Evolutionary conservation across 2,888 invertebrate species (phyloP).

Genomic region (Pherbina coryleti): DNA sequence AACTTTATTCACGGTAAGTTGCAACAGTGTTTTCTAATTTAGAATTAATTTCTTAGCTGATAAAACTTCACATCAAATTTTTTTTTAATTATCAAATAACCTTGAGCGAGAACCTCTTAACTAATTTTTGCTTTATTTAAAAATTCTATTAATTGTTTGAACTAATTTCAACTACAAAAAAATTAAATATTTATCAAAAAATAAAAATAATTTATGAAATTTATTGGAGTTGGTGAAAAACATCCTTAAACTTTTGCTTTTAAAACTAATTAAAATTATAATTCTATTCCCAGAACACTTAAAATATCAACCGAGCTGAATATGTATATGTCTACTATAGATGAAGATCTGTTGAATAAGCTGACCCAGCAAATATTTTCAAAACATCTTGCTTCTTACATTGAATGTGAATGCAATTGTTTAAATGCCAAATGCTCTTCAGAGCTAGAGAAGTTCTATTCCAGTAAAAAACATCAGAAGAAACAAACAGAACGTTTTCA

Average conservation of each 20-base stretch:
- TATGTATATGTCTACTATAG: conserved; percentile 82
- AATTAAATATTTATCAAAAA: too few species aligned
- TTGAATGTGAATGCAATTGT: conserved; percentile 82
- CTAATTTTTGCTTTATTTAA: too few species aligned
- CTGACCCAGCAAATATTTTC: conserved; percentile 85
- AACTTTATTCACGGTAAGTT: conserved; percentile 85
- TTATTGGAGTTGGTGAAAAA: too few species aligned
- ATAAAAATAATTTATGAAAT: too few species aligned
- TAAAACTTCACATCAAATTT: too few species aligned
- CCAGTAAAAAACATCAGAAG: conserved; percentile 94
- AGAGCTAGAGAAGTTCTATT: conserved; percentile 88
- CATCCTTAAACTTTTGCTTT: too few species aligned
- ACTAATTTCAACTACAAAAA: too few species aligned
- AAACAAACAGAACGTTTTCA: conserved; percentile 92
- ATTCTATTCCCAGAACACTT: conserved; percentile 73
- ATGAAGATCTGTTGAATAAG: conserved; percentile 82
- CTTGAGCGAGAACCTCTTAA: too few species aligned
- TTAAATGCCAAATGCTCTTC: conserved; percentile 82
- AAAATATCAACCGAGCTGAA: conserved; percentile 81
- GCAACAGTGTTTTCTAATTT: conserved; percentile 45
- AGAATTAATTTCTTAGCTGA: not conserved
- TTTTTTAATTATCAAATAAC: too few species aligned
- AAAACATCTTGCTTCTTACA: conserved; percentile 83
- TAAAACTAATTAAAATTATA: not conserved
- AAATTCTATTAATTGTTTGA: too few species aligned